Base-by-base conservation (phyloP, 2,113 vertebrate genomes). In the Bos javanicus region DNA sequence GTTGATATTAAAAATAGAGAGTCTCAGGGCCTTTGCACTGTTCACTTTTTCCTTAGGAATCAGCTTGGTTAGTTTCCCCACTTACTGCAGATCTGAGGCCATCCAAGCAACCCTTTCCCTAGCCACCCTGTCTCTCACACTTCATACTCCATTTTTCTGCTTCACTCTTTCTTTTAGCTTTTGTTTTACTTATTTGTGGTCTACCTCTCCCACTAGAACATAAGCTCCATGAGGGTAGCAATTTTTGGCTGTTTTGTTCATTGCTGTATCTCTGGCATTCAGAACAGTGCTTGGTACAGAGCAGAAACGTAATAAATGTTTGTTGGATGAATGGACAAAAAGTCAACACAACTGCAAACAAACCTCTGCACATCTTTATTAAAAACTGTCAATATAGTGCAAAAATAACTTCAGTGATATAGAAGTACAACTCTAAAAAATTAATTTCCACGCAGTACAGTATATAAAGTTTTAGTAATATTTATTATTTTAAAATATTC, bases 301-400 rank as follows among this genome's bases (percentile, higher is more conserved):
- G 26, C 43, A 85, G 60, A 96, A 87, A 94, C 33, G 80, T 52
- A 90, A 19, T 78, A 87, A 82, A 33, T 78, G 39, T n/a, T 80
- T 95, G 33, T 54, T 43, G 48, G 90, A 60, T 28, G 17, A 91
- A 74, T 59, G 28, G 30, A 82, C n/a, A 46, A 81, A 97, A 87
- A 88, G 88, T 50, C 48, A 97, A 82, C 78, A 96, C 30, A 78
- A 96, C 33, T 56, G 28, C 59, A 97, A 97, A 97, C 19, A 81
- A 97, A 84, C 30, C 25, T 94, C 64, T 64, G 94, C 87, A 87
- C 23, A 90, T 85, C 94, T 98, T 98, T 98, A 98, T 97, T 98
- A 95, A 97, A 98, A 97, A 93, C 59, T 93, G 78, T 56, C 48
- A 59, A 94, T 87, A 95, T 5, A 74, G 30, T 95, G 96, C 85